These are phyloP conservation scores for Netelia inedita DNA, from an alignment of 2,888 invertebrate species.

Conservation along the genomic window DNA sequence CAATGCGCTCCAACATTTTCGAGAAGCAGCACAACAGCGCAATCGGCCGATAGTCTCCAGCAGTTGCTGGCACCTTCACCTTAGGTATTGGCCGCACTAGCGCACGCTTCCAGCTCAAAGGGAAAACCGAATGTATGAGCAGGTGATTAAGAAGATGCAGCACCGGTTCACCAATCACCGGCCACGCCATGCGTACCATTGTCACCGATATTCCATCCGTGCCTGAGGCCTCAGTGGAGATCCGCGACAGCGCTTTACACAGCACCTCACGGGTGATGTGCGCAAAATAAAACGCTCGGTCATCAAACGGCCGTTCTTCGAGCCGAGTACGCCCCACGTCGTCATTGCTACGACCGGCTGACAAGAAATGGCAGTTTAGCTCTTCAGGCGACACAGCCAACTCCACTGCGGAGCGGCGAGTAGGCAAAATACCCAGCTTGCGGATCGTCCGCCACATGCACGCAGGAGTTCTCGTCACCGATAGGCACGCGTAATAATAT, in stretches of 20 bases:
- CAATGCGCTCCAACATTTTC: slow-evolving; percentile 69
- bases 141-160: not conserved
- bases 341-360: not conserved
- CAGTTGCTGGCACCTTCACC: not conserved
- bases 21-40: slow-evolving; percentile 70
- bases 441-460: not conserved
- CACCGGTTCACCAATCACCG: not conserved
- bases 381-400: not conserved
- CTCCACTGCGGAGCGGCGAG: not conserved
- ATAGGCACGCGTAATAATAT: not conserved
- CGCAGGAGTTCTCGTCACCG: not conserved
- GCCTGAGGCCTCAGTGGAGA: not conserved
- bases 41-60: slow-evolving; percentile 69
- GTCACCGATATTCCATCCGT: not conserved
- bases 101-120: not conserved
- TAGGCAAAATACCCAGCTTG: not conserved
- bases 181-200: not conserved
- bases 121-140: not conserved
- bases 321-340: not conserved
- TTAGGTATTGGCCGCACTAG: slow-evolving; percentile 11
- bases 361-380: not conserved
- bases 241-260: not conserved
- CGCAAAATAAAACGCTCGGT: not conserved
- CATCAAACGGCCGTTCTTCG: not conserved
- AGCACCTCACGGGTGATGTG: not conserved